Conservation (phyloP, 2,797 vertebrate species). For the Silurus lanzhouensis region DNA sequence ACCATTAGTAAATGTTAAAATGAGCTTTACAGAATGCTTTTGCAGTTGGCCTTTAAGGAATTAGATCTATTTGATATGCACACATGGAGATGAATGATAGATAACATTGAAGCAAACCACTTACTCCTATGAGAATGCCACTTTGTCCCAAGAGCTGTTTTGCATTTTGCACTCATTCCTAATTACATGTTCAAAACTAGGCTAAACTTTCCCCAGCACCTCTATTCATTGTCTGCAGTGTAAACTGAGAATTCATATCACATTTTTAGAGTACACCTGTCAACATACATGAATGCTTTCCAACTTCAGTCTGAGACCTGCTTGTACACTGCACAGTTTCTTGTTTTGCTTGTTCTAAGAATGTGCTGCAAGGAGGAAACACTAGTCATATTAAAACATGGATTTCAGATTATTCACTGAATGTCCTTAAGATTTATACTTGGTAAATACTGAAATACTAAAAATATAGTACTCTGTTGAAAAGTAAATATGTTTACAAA, state of each 20-base stretch:
- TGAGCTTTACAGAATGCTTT: neutral
- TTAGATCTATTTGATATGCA: constrained; percentile 23
- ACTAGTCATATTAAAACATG: neutral
- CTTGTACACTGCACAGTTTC: too few species aligned
- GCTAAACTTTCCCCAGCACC: neutral
- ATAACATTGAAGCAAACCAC: constrained; percentile 56
- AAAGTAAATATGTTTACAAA: constrained; percentile 1
- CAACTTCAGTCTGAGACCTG: neutral
- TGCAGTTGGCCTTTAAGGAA: neutral
- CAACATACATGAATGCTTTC: neutral
- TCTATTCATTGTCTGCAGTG: neutral
- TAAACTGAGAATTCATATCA: constrained; percentile 7
- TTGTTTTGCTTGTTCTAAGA: constrained; percentile 2
- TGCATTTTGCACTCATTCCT: constrained; percentile 34
- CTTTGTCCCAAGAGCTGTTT: constrained; percentile 40
- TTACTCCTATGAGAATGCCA: constrained; percentile 27
- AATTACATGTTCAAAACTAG: neutral
- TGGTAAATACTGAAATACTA: neutral
- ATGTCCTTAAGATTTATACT: neutral
- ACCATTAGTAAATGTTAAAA: neutral
- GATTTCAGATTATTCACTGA: neutral
- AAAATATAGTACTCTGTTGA: neutral
- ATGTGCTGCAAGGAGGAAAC: neutral
- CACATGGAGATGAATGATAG: neutral
- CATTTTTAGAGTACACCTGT: neutral